Percentiles rank a stretch among this genome's conserved stretches.
phyloP scores from a whole-genome alignment of 2,888 invertebrate species.

The Ptilodon capucinus region DNA sequence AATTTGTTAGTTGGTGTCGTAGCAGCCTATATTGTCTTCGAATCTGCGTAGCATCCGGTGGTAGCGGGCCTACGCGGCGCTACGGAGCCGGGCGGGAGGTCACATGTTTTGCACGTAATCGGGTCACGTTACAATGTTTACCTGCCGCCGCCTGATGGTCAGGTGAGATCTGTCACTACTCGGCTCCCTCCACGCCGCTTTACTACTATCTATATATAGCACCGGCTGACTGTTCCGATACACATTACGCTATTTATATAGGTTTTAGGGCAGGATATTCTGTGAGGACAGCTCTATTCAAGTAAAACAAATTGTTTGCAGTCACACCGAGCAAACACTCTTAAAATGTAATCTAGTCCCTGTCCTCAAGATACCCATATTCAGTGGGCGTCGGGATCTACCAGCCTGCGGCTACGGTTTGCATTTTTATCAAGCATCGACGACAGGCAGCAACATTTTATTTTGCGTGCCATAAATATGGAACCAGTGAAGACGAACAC shows the following conservation, averaged over 20 bases:
- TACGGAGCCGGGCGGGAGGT: slow-evolving; percentile 17
- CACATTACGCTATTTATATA: slow-evolving; percentile 32
- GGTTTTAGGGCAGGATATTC: slow-evolving; percentile 22
- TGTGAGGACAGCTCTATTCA: slow-evolving; percentile 23
- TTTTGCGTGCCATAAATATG: slow-evolving; percentile 80
- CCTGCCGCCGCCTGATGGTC: slow-evolving; percentile 72
- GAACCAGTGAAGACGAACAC: slow-evolving; percentile 66
- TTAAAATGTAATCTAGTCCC: slow-evolving; percentile 58
- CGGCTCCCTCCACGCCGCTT: slow-evolving; percentile 32
- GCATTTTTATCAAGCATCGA: slow-evolving; percentile 79
- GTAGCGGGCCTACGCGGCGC: slow-evolving; percentile 6
- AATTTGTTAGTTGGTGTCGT: slow-evolving; percentile 59
- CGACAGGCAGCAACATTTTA: slow-evolving; percentile 75
- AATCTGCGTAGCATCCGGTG: slow-evolving; percentile 19
- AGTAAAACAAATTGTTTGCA: slow-evolving; percentile 46
- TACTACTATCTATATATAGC: slow-evolving; percentile 41
- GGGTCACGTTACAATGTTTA: slow-evolving; percentile 80
- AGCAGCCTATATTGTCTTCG: slow-evolving; percentile 28
- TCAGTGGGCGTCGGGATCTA: slow-evolving; percentile 57
- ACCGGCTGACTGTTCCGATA: slow-evolving; percentile 35
- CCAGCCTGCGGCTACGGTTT: slow-evolving; percentile 71
- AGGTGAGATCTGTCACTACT: slow-evolving; percentile 65
- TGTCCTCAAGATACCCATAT: slow-evolving; percentile 59
- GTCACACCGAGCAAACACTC: slow-evolving; percentile 40
- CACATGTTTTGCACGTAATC: slow-evolving; percentile 77